phyloP scores from a whole-genome alignment of 2,113 vertebrate species.

The Platichthys flesus region DNA sequence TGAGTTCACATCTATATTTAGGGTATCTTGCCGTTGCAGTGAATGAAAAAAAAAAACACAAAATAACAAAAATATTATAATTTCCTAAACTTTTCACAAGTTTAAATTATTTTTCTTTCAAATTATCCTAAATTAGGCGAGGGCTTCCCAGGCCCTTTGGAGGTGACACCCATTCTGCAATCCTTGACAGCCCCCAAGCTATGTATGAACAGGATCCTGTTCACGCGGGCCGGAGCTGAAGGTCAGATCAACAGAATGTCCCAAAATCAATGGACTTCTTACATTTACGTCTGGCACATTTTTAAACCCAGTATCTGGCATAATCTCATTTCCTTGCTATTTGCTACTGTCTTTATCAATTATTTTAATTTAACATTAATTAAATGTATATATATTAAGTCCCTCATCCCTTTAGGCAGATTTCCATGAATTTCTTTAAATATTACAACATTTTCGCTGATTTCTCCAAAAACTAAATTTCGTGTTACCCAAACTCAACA shows the following conservation, averaged over 20 bases:
- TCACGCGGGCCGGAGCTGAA: background rate
- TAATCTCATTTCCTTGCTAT: background rate
- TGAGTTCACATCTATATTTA: too few species aligned
- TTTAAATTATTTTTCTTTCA: background rate
- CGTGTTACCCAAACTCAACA: too few species aligned
- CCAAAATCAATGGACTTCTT: background rate
- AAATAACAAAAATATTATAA: too few species aligned
- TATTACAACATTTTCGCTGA: too few species aligned
- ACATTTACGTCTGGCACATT: background rate
- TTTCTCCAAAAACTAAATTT: too few species aligned
- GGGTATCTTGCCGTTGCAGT: too few species aligned
- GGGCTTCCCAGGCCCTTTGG: background rate
- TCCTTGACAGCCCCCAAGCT: background rate
- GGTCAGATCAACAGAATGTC: background rate
- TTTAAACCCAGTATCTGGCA: background rate
- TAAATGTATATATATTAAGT: background rate
- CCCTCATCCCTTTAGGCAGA: too few species aligned
- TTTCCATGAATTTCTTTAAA: too few species aligned
- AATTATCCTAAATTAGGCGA: too few species aligned
- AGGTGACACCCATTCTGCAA: background rate
- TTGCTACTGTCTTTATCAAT: background rate
- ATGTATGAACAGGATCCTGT: slow-evolving; percentile 1
- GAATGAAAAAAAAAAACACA: too few species aligned
- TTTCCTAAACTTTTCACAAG: background rate
- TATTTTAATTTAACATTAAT: too few species aligned